Evolutionary conservation across 2,113 vertebrate species (phyloP), one percentile per base, ranked within the genome.

Genomic region (Malurus cyaneus): DNA sequence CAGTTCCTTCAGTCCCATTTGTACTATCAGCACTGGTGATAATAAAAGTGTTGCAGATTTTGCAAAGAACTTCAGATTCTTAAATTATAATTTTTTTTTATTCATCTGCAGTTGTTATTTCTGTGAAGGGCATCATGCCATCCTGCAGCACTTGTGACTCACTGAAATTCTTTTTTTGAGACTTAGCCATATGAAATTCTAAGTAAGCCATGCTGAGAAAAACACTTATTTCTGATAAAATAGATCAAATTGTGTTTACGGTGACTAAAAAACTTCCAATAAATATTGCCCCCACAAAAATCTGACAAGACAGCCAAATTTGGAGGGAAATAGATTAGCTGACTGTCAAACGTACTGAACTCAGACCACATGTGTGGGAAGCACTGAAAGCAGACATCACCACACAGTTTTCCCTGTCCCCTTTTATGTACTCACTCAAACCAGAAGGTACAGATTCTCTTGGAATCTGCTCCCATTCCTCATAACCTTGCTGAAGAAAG

Each of bases 1-100:
- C 83, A 71, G 57, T 89, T 84, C 29, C 72, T 95, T 97, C 88
- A 94, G 86, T 91, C 83, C 81, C 76, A 84, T 92, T 95, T 91
- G 76, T 86, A 81, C 39, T 94, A 95, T 95, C 93, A 74, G 72
- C 69, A 94, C 6, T 26, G 29, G 14, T 86, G 88, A 92, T 91
- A 94, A 97, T 61, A 92, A 54, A 83, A 94, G 49, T 52, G 26
- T 88, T 89, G 52, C 88, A 93, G 96, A 95, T 95, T 93, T 94
- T 91, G 54, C 47, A 81, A 66, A 86, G 73, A 88, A 61, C 78
- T 96, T 78, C 49, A 78, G 67, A 73, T 92, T 84, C 91, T 86
- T 65, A 42, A 86, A 80, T 88, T 92, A 54, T 72, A 26, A 10
- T 50, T 80, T 81, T 61, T 87, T 59, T 41, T 54, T 18, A 47